Evolutionary conservation across 2,888 invertebrate species (phyloP).

Genomic region (Pheosia gnoma): DNA sequence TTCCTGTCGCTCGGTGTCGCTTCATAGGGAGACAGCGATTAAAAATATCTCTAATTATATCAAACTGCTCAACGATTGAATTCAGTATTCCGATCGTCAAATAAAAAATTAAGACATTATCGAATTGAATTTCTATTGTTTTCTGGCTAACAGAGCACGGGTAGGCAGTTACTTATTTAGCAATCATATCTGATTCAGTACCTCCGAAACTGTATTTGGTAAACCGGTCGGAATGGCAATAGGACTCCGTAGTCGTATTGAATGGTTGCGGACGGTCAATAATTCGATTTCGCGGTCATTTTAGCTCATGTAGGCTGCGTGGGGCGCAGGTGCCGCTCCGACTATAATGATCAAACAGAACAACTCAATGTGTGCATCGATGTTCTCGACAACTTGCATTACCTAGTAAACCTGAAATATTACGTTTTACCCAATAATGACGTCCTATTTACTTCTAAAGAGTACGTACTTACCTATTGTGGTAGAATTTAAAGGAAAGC

Average conservation of each 20-base stretch:
- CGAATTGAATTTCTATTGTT: slow-evolving; percentile 6
- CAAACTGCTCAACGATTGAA: neutral
- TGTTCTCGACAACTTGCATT: slow-evolving; percentile 19
- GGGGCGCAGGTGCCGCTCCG: slow-evolving; percentile 66
- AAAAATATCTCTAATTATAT: slow-evolving; percentile 19
- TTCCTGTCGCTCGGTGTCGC: slow-evolving; percentile 43
- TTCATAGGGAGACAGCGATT: slow-evolving; percentile 35
- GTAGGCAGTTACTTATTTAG: slow-evolving; percentile 33
- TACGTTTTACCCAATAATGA: slow-evolving; percentile 15
- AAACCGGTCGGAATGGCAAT: slow-evolving; percentile 59
- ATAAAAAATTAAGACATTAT: slow-evolving; percentile 7
- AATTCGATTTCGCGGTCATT: slow-evolving; percentile 81
- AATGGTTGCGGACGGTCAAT: slow-evolving; percentile 67
- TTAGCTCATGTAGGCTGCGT: slow-evolving; percentile 64
- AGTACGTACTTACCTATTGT: slow-evolving; percentile 16
- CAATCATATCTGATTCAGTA: slow-evolving; percentile 57
- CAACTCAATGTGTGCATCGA: slow-evolving; percentile 49
- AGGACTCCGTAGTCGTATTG: slow-evolving; percentile 62
- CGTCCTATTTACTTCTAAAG: slow-evolving; percentile 17
- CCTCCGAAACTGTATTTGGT: slow-evolving; percentile 54
- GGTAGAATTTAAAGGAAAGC: slow-evolving; percentile 46
- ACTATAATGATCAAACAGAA: slow-evolving; percentile 66
- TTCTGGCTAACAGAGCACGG: slow-evolving; percentile 5
- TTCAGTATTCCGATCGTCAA: slow-evolving; percentile 6
- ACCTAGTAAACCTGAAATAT: slow-evolving; percentile 25